Evolutionary conservation across 35 echinoderm and acorn worm genomes (phyloP), one percentile per base, ranked within the genome.

Genomic region (Ophiothrix spiculata): DNA sequence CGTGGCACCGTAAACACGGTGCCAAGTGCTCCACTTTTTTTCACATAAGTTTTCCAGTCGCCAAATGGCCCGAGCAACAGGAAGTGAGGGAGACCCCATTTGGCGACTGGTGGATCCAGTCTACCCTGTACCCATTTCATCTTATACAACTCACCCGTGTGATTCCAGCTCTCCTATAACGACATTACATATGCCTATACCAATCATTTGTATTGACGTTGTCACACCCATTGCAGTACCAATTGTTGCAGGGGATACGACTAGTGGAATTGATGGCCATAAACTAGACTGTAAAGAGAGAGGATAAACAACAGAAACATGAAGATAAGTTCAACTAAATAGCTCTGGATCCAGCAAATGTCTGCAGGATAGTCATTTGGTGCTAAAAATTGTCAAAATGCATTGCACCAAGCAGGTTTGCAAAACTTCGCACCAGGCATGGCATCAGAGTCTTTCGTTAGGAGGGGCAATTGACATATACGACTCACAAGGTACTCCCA

Each of bases 201-300:
- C 92, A 69, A 93, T 86, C 92, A 93, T 93, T 56, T 93, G 92
- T 12, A 89, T 75, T 3, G 92, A 93, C 40, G 92, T 93, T 64
- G 92, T 77, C 25, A 93, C 75, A 34, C 92, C 92, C 92, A 93
- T 93, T 46, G 92, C 92, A 38, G 87, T 93, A 77, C 92, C 92
- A 83, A 93, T 73, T 0, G 92, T 93, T 75, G 82, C 82, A 56
- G 84, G 92, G 46, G 92, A 80, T n/a, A 93, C 92, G 13, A 93
- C 92, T 14, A 93, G 83, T 25, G 92, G 92, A 21, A 93, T 93
- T 39, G 92, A 93, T 32, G 92, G 87, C 92, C 92, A 93, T 4
- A 93, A 56, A 74, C 87, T 93, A 81, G 92, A 86, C 91, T 93
- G 83, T 46, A 14, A 37, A 85, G 31, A 31, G 31, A 64, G 76